Percentiles rank a stretch among this genome's conserved stretches.
Evolutionary conservation across 2,888 invertebrate genomes (phyloP).

Genomic region (Parascotia fuliginaria): DNA sequence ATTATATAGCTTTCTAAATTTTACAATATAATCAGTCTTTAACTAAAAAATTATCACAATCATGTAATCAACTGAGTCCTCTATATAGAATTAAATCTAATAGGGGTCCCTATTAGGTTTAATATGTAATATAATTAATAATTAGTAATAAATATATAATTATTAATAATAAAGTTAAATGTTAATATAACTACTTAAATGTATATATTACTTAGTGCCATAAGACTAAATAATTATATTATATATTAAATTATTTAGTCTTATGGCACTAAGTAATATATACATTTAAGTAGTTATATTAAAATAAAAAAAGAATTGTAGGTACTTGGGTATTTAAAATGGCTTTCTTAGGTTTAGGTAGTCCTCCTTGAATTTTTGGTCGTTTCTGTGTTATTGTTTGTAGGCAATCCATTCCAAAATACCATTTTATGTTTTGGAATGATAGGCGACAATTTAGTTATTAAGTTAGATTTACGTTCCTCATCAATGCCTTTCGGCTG

Average conservation of each 20-base stretch:
- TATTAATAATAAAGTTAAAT: slow-evolving; percentile 2
- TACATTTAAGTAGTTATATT: background rate
- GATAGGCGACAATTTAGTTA: slow-evolving; percentile 10
- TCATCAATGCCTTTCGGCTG: background rate
- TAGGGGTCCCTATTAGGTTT: background rate
- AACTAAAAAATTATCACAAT: background rate
- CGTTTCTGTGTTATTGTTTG: slow-evolving; percentile 8
- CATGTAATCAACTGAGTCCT: background rate
- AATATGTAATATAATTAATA: slow-evolving; percentile 1
- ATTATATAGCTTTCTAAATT: background rate
- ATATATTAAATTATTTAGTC: background rate
- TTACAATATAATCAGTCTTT: slow-evolving; percentile 2
- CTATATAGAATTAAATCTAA: background rate
- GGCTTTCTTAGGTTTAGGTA: slow-evolving; percentile 3
- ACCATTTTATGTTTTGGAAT: slow-evolving; percentile 30
- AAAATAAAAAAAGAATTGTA: background rate
- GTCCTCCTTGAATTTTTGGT: too few species aligned
- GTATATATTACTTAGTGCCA: background rate
- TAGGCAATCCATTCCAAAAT: slow-evolving; percentile 31
- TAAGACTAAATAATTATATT: slow-evolving; percentile 3
- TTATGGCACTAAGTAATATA: background rate
- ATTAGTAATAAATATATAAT: slow-evolving; percentile 4
- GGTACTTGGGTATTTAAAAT: slow-evolving; percentile 3
- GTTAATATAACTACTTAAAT: background rate
- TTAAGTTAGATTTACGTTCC: background rate